These are phyloP conservation scores for Brachionus manjavacas DNA, from an alignment of 1,140 invertebrate species.

Conservation along the genomic window DNA sequence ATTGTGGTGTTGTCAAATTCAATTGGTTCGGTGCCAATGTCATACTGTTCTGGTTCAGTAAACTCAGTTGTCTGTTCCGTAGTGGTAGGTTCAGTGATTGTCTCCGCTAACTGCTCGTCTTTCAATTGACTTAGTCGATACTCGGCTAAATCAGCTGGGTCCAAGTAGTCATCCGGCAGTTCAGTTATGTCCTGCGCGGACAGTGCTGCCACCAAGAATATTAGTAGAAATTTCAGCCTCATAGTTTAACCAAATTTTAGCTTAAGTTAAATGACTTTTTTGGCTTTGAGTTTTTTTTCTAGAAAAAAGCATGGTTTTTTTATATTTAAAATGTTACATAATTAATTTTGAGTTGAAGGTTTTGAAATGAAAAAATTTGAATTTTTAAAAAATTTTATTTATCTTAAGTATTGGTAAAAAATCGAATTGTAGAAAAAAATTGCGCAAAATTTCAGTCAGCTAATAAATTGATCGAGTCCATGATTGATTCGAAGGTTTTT, in stretches of 20 bases:
- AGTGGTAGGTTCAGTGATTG: not conserved
- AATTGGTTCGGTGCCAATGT: not conserved
- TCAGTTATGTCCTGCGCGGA: not conserved
- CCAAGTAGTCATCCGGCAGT: not conserved
- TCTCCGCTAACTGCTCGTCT: not conserved
- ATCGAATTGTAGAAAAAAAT: not conserved
- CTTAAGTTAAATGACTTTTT: not conserved
- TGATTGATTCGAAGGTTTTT: not conserved
- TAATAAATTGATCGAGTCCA: not conserved
- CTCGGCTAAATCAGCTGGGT: conserved; percentile 3
- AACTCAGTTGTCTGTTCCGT: not conserved
- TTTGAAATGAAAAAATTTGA: not conserved
- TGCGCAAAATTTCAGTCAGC: not conserved
- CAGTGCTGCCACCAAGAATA: not conserved
- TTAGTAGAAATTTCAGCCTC: not conserved
- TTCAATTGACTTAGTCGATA: not conserved
- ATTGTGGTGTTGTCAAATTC: not conserved
- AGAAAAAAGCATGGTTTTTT: conserved; percentile 27
- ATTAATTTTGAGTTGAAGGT: not conserved
- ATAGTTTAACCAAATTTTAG: not conserved
- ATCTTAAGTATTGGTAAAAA: not conserved
- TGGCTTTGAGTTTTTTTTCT: conserved; percentile 13
- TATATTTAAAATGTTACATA: conserved; percentile 5
- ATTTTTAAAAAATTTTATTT: not conserved
- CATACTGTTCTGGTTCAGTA: not conserved